phyloP scores from a whole-genome alignment of 2,888 invertebrate genomes.

The Cantharis lateralis region DNA sequence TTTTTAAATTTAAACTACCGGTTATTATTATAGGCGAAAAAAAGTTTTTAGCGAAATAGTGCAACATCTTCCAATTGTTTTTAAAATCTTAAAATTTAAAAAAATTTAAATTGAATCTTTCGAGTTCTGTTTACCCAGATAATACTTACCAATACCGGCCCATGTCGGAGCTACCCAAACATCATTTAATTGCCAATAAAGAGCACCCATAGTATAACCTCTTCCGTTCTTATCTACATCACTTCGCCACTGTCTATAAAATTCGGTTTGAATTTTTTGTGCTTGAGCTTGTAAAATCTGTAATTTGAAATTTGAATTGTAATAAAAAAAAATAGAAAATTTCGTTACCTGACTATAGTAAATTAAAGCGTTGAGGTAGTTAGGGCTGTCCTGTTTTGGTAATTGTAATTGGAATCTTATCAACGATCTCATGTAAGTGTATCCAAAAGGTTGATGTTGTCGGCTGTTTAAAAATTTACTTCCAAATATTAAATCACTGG shows the following conservation, averaged over 20 bases:
- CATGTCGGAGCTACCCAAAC: conserved; percentile 98
- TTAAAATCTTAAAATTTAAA: conserved; percentile 45
- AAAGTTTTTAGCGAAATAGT: conserved; percentile 86
- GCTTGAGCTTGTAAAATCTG: conserved; percentile 88
- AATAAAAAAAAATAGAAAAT: not conserved
- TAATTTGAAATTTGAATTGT: conserved; percentile 29
- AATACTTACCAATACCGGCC: conserved; percentile 78
- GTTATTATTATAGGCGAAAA: conserved; percentile 78
- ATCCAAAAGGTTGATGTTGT: conserved; percentile 85
- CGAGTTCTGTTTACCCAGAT: not conserved
- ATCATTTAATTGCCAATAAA: conserved; percentile 98
- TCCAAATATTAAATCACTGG: conserved; percentile 58
- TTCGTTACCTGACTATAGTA: conserved; percentile 80
- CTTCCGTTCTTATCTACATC: conserved; percentile 57
- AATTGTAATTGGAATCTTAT: conserved; percentile 68
- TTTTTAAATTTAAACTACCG: conserved; percentile 55
- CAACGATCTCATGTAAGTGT: conserved; percentile 63
- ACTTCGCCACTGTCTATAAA: conserved; percentile 69
- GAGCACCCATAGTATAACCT: conserved; percentile 90
- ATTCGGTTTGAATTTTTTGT: conserved; percentile 83
- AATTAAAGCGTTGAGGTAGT: conserved; percentile 70
- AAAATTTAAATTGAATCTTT: not conserved
- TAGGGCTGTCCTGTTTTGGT: conserved; percentile 57
- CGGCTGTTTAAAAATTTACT: conserved; percentile 74
- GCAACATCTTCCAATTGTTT: conserved; percentile 61